Conservation (phyloP, 2,888 invertebrate genomes). For the Hirtodrosophila cameraria region DNA sequence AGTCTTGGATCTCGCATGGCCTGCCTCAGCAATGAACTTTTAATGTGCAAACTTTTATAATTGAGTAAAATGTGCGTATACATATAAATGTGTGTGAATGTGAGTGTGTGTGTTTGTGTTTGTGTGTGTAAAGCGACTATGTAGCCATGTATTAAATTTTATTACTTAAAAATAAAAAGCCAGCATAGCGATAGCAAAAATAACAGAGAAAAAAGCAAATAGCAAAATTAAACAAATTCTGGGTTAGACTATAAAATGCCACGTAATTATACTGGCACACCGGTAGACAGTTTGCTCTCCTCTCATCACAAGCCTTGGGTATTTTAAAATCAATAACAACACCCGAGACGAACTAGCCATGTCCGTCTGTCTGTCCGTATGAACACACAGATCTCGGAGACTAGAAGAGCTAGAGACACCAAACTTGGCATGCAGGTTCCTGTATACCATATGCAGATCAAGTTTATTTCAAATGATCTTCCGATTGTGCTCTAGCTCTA, state of each 20-base stretch:
- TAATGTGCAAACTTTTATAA: slow-evolving; percentile 82
- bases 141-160: slow-evolving; percentile 70
- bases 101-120: slow-evolving; percentile 7
- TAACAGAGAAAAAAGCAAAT: slow-evolving; percentile 27
- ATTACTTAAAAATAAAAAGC: slow-evolving; percentile 70
- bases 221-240: slow-evolving; percentile 11
- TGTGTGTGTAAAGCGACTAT: slow-evolving; percentile 36
- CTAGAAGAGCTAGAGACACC: no score
- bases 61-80: slow-evolving; percentile 77
- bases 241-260: slow-evolving; percentile 15
- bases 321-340: no score
- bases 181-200: slow-evolving; percentile 45
- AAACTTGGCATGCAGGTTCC: no score
- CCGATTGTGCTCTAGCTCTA: no score
- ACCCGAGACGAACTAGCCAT: no score
- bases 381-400: no score
- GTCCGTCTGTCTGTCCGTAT: no score
- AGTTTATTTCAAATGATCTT: no score
- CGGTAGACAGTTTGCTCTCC: no score
- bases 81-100: slow-evolving; percentile 25
- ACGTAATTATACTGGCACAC: no score
- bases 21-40: slow-evolving; percentile 75
- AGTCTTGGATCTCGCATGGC: slow-evolving; percentile 42
- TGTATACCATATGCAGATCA: no score
- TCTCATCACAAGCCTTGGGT: no score